phyloP scores from a whole-genome alignment of 2,113 vertebrate species.

The Gavia stellata region DNA sequence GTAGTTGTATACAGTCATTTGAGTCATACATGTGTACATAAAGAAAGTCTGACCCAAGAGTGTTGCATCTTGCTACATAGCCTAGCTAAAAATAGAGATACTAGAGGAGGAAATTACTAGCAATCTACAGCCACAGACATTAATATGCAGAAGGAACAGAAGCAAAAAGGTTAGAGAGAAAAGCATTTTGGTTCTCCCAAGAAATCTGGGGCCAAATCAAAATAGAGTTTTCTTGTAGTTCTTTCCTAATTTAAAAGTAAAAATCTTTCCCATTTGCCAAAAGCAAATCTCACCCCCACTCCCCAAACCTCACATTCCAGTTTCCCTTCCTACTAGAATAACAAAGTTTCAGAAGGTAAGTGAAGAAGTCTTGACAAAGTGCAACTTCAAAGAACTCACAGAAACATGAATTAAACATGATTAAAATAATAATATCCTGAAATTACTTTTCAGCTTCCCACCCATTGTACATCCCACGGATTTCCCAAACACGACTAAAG shows the following conservation, averaged over 20 bases:
- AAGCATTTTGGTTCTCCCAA: not conserved
- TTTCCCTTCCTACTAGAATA: not conserved
- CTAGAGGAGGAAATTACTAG: not conserved
- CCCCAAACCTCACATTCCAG: no score
- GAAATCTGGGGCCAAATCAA: not conserved
- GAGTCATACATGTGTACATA: not conserved
- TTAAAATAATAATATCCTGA: not conserved
- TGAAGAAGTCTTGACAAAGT: not conserved
- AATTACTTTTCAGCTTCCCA: not conserved
- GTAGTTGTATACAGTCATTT: not conserved
- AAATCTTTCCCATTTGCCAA: not conserved
- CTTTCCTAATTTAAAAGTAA: not conserved
- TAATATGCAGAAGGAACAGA: not conserved
- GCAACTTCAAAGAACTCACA: not conserved
- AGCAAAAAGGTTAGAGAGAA: not conserved
- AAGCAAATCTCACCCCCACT: not conserved
- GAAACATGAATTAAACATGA: rapidly evolving
- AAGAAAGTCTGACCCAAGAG: not conserved
- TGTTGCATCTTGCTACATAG: not conserved
- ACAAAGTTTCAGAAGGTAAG: not conserved
- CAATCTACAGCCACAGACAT: not conserved
- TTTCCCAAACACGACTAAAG: not conserved
- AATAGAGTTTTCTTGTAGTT: rapidly evolving
- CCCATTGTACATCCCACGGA: no score
- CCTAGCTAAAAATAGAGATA: not conserved